A percentile compares a stretch with the other conserved stretches of the same genome.
phyloP scores from a whole-genome alignment of 2,113 vertebrate species.

The Coturnix japonica region DNA sequence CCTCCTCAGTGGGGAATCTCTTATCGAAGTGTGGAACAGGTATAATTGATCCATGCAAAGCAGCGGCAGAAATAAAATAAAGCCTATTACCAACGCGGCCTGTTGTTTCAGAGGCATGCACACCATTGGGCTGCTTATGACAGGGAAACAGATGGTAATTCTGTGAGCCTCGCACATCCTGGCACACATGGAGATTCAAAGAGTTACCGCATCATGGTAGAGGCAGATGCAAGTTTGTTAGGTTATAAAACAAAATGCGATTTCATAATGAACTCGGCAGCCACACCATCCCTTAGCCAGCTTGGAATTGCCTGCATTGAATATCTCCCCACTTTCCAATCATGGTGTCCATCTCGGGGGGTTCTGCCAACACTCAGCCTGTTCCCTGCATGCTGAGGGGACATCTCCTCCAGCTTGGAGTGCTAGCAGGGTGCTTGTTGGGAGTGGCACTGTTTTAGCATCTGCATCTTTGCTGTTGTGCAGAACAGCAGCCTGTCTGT shows the following conservation, averaged over 20 bases:
- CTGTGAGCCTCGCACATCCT: slow-evolving; percentile 52
- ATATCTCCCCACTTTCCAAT: not conserved
- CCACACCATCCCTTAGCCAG: slow-evolving; percentile 12
- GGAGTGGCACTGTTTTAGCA: not conserved
- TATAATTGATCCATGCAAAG: slow-evolving; percentile 22
- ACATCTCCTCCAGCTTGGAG: not conserved
- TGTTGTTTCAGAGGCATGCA: slow-evolving; percentile 20
- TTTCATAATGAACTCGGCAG: slow-evolving; percentile 48
- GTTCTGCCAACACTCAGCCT: not conserved
- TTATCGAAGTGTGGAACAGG: not conserved
- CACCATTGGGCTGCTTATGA: slow-evolving; percentile 25
- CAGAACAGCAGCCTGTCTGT: not conserved
- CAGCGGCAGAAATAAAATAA: slow-evolving; percentile 35
- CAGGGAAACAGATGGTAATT: slow-evolving; percentile 67
- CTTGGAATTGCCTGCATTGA: slow-evolving; percentile 41
- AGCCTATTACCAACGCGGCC: not conserved
- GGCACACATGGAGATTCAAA: slow-evolving; percentile 55
- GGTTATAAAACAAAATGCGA: slow-evolving; percentile 65
- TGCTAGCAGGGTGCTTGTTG: not conserved
- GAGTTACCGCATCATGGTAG: slow-evolving; percentile 68
- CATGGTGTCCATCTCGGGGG: not conserved
- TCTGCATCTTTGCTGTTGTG: not conserved
- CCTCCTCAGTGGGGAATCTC: not conserved
- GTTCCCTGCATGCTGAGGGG: not conserved
- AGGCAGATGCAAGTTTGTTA: slow-evolving; percentile 73